phyloP scores from a whole-genome alignment of 64 coral and sea anemone species.

The Catalaphyllia jardinei region DNA sequence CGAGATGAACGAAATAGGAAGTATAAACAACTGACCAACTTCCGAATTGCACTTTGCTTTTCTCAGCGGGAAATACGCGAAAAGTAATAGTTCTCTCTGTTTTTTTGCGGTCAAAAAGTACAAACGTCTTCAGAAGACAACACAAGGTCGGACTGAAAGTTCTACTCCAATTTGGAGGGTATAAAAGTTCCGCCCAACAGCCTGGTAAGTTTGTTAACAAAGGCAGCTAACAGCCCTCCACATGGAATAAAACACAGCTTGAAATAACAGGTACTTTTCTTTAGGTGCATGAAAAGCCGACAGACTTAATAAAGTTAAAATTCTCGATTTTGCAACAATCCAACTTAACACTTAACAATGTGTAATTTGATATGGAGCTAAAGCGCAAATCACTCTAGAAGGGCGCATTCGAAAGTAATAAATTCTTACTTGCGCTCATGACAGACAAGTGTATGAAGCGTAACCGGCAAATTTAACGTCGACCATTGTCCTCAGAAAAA shows the following conservation, averaged over 20 bases:
- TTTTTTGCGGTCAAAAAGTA: neutral
- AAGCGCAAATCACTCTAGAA: neutral
- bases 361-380: neutral
- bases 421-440: neutral
- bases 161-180: neutral
- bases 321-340: neutral
- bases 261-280: conserved; percentile 32
- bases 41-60: conserved; percentile 10
- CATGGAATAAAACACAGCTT: conserved; percentile 44
- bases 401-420: neutral
- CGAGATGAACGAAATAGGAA: neutral
- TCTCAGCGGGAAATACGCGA: conserved; percentile 15
- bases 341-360: neutral
- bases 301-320: neutral
- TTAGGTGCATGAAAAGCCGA: neutral
- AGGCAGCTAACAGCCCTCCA: conserved; percentile 4
- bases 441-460: conserved; percentile 15
- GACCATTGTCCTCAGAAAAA: neutral
- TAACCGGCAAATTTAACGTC: neutral
- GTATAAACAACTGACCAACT: conserved; percentile 24
- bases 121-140: neutral
- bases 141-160: neutral
- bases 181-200: neutral
- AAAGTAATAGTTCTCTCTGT: neutral
- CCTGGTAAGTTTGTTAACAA: conserved; percentile 2